Conservation (phyloP, 2,113 vertebrate genomes). For the Callocephalon fimbriatum region DNA sequence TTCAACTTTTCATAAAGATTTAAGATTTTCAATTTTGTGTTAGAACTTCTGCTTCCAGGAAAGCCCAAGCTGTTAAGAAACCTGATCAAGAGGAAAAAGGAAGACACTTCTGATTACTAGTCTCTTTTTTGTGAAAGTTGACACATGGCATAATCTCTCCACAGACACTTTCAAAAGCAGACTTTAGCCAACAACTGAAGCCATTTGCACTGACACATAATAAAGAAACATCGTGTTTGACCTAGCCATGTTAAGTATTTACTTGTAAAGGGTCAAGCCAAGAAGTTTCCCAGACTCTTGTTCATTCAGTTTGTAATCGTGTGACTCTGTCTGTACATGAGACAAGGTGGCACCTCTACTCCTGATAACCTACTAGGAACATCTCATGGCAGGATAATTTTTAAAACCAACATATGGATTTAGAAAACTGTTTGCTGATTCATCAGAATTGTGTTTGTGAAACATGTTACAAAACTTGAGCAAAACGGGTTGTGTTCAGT, state of each 20-base stretch:
- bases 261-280: not conserved
- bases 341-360: not conserved
- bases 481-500: not conserved
- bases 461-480: not conserved
- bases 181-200: not conserved
- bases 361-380: not conserved
- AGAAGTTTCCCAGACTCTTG: not conserved
- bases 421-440: not conserved
- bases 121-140: not conserved
- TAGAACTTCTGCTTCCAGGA: not conserved
- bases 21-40: not conserved
- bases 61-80: not conserved
- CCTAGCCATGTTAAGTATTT: not conserved
- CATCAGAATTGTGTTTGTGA: not conserved
- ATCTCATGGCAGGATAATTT: not conserved
- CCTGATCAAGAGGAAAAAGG: not conserved
- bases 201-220: not conserved
- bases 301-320: not conserved
- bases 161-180: not conserved
- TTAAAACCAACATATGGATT: rapidly evolving
- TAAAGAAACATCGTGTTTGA: not conserved
- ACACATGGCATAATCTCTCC: not conserved
- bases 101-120: not conserved
- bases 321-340: not conserved
- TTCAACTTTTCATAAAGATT: not conserved